Conservation (phyloP, 1,140 invertebrate species). For the Bombus consobrinus region DNA sequence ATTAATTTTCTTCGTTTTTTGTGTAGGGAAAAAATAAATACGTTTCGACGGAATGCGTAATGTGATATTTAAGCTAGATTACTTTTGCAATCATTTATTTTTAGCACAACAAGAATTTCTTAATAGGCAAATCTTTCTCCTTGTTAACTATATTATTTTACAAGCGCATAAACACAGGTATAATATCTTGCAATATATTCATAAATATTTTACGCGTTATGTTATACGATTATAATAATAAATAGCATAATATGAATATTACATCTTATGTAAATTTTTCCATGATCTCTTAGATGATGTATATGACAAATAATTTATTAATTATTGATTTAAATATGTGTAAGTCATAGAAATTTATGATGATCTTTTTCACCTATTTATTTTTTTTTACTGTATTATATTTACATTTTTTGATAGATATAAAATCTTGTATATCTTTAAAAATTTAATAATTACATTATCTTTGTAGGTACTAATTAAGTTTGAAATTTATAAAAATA, state of each 20-base stretch:
- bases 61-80: constrained; percentile 31
- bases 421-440: background rate
- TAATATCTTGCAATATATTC: background rate
- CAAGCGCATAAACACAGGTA: constrained; percentile 40
- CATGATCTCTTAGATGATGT: background rate
- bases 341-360: background rate
- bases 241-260: background rate
- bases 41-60: constrained; percentile 34
- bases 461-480: background rate
- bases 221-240: background rate
- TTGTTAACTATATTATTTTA: constrained; percentile 34
- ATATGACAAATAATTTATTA: constrained; percentile 1
- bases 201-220: constrained; percentile 20
- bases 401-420: background rate
- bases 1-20: constrained; percentile 28
- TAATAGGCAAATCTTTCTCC: constrained; percentile 15
- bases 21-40: constrained; percentile 15
- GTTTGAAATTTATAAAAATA: background rate
- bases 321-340: constrained; percentile 2
- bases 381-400: background rate
- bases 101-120: constrained; percentile 44
- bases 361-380: background rate
- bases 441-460: background rate
- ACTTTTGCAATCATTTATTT: constrained; percentile 45
- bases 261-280: background rate